A percentile compares a stretch with the other conserved stretches of the same genome.
These are phyloP conservation scores for Musca domestica DNA, from an alignment of 1,140 invertebrate genomes.

Conservation along the genomic window DNA sequence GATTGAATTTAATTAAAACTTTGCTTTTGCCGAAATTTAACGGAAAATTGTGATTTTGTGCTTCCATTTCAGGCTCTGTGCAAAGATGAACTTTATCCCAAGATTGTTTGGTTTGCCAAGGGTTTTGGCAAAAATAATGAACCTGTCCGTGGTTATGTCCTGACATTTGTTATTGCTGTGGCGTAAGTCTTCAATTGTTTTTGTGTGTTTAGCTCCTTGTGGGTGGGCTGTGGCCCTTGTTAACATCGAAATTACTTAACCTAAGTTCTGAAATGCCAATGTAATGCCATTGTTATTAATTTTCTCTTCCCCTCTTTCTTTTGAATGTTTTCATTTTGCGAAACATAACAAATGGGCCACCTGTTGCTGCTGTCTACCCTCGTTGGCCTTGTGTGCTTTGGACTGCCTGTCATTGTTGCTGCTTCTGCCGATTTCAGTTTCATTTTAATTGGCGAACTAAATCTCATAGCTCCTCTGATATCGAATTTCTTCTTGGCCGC, in stretches of 20 bases:
- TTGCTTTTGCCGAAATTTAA: too few species aligned
- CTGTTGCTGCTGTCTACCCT: neutral
- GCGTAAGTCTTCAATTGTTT: conserved; percentile 65
- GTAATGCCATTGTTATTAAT: neutral
- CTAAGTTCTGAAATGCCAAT: neutral
- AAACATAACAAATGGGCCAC: neutral
- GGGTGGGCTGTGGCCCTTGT: too few species aligned
- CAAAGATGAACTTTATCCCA: conserved; percentile 93
- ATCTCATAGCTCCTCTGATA: conserved; percentile 92
- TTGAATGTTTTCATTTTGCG: neutral
- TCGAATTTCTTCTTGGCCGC: conserved; percentile 98
- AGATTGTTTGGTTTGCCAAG: conserved; percentile 87
- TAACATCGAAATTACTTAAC: too few species aligned
- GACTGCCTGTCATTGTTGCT: neutral
- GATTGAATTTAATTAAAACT: too few species aligned
- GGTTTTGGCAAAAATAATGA: conserved; percentile 90
- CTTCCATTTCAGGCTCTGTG: conserved; percentile 71
- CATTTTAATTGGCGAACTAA: conserved; percentile 74
- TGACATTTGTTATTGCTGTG: conserved; percentile 87
- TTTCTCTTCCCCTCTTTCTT: neutral
- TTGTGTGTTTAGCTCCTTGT: neutral
- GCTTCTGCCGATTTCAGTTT: conserved; percentile 33
- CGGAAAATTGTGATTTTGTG: neutral
- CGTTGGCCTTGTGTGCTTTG: neutral
- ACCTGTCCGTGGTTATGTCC: conserved; percentile 85